Evolutionary conservation across 2,113 vertebrate genomes (phyloP), one percentile per base, ranked within the genome.

Genomic region (Manacus vitellinus): DNA sequence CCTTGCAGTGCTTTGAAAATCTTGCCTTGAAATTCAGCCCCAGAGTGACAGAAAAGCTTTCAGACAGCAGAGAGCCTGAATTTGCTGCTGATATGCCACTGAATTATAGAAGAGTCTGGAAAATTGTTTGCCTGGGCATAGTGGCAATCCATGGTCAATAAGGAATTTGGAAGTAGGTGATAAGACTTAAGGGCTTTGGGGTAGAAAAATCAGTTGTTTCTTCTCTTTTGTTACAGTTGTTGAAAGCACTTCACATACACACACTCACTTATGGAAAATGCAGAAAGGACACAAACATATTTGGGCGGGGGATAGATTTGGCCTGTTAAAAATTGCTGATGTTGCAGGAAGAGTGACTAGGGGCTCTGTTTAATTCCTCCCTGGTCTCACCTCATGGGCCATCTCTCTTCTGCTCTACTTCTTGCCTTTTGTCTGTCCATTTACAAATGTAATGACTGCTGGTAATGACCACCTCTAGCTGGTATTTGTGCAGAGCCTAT

Each of bases 11-110:
- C 58, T 77, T 88, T 65, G 63, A 88, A 94, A 95, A 88, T 73
- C 55, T 88, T 79, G 71, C 46, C 87, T 82, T 94, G 67, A 95
- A 93, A 80, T 90, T 92, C 54, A 85, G 63, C 74, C 19, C 33
- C n/a, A 55, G 55, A 89, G 58, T 80, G 47, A 66, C 35, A 68
- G 17, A 93, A 89, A 85, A 88, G 15, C 74, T 94, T 89, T 85
- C 62, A 85, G 70, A 65, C 30, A 74, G 43, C 75, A 78, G 46
- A 81, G 33, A 83, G 39, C 33, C 44, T 93, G 61, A 90, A 75
- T 86, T 89, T 1, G 1, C 24, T 52, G 44, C 71, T 80, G 51
- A 33, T 61, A 70, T 31, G 39, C 35, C 66, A n/a, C 84, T 54
- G 41, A 78, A 39, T 80, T 90, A 47, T 28, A 79, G 71, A 89